Conservation (phyloP, 1,140 invertebrate species). For the Caenorhabditis inopinata region DNA sequence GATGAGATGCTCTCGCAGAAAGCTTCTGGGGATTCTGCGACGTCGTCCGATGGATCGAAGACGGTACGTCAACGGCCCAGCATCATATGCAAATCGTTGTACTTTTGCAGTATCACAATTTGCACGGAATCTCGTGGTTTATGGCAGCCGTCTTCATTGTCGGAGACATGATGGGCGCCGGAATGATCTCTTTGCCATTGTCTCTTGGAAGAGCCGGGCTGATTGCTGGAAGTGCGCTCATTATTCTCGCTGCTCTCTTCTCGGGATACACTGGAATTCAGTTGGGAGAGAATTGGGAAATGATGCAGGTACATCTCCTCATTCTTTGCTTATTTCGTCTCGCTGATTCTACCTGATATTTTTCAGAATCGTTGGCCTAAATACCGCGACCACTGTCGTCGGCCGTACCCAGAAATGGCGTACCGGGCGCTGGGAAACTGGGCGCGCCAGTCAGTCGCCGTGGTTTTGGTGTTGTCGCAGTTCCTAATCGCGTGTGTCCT, state of each 20-base stretch:
- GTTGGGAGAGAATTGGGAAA: slow-evolving; percentile 38
- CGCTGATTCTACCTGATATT: not conserved
- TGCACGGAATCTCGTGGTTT: slow-evolving; percentile 11
- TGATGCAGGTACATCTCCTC: slow-evolving; percentile 45
- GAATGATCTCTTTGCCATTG: slow-evolving; percentile 25
- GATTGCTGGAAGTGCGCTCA: slow-evolving; percentile 1
- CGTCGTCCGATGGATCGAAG: not conserved
- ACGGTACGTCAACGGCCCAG: not conserved
- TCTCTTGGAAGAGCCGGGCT: slow-evolving; percentile 5
- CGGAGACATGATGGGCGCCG: slow-evolving; percentile 37
- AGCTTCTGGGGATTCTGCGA: not conserved
- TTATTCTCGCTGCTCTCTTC: slow-evolving; percentile 14
- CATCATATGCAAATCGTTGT: too few species aligned
- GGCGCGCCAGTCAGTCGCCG: slow-evolving; percentile 31
- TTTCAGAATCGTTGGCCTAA: slow-evolving; percentile 44
- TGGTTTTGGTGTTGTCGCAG: slow-evolving; percentile 37
- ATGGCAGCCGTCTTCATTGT: slow-evolving; percentile 28
- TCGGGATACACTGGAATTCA: slow-evolving; percentile 41
- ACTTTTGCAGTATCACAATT: not conserved
- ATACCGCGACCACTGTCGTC: slow-evolving; percentile 43
- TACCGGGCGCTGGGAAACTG: slow-evolving; percentile 43
- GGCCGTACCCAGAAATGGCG: slow-evolving; percentile 49
- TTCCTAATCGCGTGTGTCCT: slow-evolving; percentile 45
- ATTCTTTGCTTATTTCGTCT: not conserved
- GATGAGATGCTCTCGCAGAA: not conserved